phyloP scores from a whole-genome alignment of 1,140 invertebrate genomes.

The Argopecten irradians region DNA sequence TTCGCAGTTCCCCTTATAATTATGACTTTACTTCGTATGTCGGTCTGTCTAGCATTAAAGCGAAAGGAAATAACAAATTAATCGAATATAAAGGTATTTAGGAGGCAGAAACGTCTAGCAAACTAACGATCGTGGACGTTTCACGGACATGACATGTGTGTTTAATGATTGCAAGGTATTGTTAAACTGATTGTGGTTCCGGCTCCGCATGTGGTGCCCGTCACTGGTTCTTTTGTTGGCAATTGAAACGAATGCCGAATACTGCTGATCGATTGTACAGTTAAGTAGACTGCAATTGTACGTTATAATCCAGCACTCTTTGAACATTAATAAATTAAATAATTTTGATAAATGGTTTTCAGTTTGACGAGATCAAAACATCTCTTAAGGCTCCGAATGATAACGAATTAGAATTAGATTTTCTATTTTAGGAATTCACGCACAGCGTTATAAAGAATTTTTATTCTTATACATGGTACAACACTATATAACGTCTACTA shows the following conservation, averaged over 20 bases:
- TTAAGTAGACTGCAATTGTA: too few relatives aligned
- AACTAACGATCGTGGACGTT: background rate
- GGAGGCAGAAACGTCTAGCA: background rate
- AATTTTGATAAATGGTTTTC: too few relatives aligned
- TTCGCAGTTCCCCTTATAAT: background rate
- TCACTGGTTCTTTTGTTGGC: background rate
- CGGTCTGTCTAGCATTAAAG: background rate
- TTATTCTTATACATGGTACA: too few relatives aligned
- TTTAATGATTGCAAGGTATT: background rate
- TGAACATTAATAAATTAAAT: too few relatives aligned
- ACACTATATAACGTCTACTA: too few relatives aligned
- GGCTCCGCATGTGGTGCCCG: background rate
- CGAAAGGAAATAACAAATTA: constrained; percentile 14
- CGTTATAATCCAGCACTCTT: too few relatives aligned
- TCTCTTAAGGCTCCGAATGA: too few relatives aligned
- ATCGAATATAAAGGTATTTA: background rate
- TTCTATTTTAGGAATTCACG: too few relatives aligned
- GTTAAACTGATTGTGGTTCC: background rate
- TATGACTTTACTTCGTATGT: background rate
- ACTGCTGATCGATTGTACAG: too few relatives aligned
- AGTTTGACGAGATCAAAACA: too few relatives aligned
- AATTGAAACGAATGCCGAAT: background rate
- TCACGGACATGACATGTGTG: background rate
- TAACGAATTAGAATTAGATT: too few relatives aligned
- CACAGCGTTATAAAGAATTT: too few relatives aligned